Evolutionary conservation across 2,888 invertebrate species (phyloP), one percentile per base, ranked within the genome.

Genomic region (Lomographa bimaculata): DNA sequence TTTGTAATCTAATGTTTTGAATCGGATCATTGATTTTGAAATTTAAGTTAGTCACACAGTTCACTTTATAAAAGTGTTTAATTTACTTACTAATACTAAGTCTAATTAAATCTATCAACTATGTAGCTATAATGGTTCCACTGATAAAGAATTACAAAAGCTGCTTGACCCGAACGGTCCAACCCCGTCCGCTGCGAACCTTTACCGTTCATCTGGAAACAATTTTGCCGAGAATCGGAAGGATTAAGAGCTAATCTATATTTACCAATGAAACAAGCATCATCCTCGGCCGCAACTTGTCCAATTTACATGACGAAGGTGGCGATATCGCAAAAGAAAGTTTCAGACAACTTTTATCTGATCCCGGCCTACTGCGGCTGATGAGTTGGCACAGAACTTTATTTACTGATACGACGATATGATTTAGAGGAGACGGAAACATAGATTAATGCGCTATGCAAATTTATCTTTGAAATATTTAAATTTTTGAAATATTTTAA

Each of bases 251-350:
- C 71, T 83, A 79, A 81, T 84, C 79, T 77, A 74, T 81, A 77
- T 77, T 76, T 71, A 67, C 66, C 64, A 78, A 80, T 83, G 75
- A 80, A 83, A 79, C 75, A 80, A 79, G 71, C 79, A 78, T 80
- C 77, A 73, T 74, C 70, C 69, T 60, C 58, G 57, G 54, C 73
- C 75, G 61, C 73, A 83, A 84, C 79, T 84, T 84, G 80, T 85
- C 83, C 77, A 85, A 86, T 86, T 83, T 85, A 85, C 81, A 85
- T 85, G 86, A 84, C 81, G 84, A 69, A 83, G 85, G 85, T 84
- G 84, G 78, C 77, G 82, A 85, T 84, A 85, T 82, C 83, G 82
- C 80, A 78, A 81, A 84, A 83, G 83, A 83, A 85, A 86, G 78
- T 84, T 86, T 68, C 56, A 57, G 64, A 75, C 75, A 83, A 86